Base-by-base conservation (phyloP, 1,140 invertebrate genomes). In the Hypsibius dujardini region DNA sequence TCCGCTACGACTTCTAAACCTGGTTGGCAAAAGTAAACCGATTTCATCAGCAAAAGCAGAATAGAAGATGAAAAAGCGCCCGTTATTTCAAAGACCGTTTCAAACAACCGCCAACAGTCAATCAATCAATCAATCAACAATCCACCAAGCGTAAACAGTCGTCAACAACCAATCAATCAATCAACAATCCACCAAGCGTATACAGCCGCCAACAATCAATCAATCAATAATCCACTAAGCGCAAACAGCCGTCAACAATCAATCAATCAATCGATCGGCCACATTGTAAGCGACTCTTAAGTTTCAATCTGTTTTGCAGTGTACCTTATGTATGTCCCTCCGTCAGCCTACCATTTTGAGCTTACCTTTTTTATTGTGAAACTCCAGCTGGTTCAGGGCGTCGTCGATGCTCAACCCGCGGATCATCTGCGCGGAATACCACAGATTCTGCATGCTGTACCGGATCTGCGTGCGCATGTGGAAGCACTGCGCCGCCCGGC, bases 351-450 rank as follows among this genome's bases (percentile, higher is more conserved):
- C 7, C 50, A 7, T 56, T 56, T 56, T 7, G 7, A 7, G 7
- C 50, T 7, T 56, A 56, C 92, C 93, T 82, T 95, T 95, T 74
- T 86, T 88, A 2, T 83, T 77, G 1, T 90, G 80, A 82, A 92
- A 94, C 75, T 84, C 86, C 1, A 95, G 80, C 79, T 95, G 91
- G 79, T 89, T 91, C 1, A 95, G 76, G 59, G 94, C 93, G 81
- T 96, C 92, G 81, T 96, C 92, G 1, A 96, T 85, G 45, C 86
- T 83, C 88, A 96, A 88, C 7, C 94, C 94, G 75, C 92, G 82
- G 2, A 83, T 77, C 7, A n/a, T n/a, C 7, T n/a, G 7, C 7
- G 50, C 50, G 7, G 50, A 7, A n/a, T 56, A 56, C 50, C 50
- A 56, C 50, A 56, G 7, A 7, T n/a, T 56, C 7, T 7, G 50